phyloP scores from a whole-genome alignment of 2,888 invertebrate genomes.

The Litoditis marina region DNA sequence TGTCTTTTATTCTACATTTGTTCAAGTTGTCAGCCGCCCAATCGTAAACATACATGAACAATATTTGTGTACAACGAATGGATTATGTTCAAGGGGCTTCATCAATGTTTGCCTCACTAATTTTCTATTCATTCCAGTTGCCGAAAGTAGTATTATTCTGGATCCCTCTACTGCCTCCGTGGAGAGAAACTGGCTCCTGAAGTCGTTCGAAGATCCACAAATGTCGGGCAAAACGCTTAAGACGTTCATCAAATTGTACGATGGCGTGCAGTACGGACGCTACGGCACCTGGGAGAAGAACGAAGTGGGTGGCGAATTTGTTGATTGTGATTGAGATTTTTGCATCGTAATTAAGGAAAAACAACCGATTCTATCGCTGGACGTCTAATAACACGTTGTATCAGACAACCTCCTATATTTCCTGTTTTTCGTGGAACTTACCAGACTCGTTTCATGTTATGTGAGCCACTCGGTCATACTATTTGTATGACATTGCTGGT shows the following conservation, averaged over 20 bases:
- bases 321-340: not conserved
- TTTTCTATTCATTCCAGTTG: conserved; percentile 27
- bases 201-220: conserved; percentile 32
- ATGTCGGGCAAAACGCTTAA: conserved; percentile 26
- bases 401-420: too few relatives aligned
- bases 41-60: too few relatives aligned
- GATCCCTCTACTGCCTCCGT: conserved; percentile 20
- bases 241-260: conserved; percentile 37
- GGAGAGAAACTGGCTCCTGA: conserved; percentile 35
- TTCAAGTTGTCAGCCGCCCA: not conserved
- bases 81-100: not conserved
- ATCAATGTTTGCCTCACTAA: conserved; percentile 2
- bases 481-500: too few relatives aligned
- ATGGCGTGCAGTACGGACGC: conserved; percentile 43
- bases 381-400: too few relatives aligned
- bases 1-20: too few relatives aligned
- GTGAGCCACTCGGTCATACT: too few relatives aligned
- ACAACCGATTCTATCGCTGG: too few relatives aligned
- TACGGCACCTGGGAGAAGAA: conserved; percentile 46
- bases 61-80: not conserved
- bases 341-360: too few relatives aligned
- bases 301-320: conserved; percentile 38
- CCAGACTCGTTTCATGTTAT: too few relatives aligned
- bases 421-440: not conserved
- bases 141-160: conserved; percentile 25